Base-by-base conservation (phyloP, 2,888 invertebrate genomes). In the Autographa pulchrina region DNA sequence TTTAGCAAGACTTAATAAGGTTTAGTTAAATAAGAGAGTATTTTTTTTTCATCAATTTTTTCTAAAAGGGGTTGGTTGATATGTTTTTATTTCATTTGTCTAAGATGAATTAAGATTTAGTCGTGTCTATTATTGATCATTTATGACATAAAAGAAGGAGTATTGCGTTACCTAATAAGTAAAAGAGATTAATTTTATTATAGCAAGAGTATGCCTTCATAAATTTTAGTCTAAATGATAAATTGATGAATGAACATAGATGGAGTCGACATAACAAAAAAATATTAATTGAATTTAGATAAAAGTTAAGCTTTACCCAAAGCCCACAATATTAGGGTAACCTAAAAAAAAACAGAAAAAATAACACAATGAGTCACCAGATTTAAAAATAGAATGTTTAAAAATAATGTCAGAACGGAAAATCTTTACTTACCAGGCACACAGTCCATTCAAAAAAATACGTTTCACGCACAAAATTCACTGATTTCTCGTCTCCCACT, bases 371-470 rank as follows among this genome's bases (percentile, higher is more conserved):
- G 54, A 63, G 48, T 58, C 66, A 66, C 63, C 11, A 2, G 62
- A 41, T 82, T 81, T 76, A 86, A 85, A 89, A 87, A 88, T 87
- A 88, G 85, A 82, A 67, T 60, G 79, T 80, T 81, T 85, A 87
- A 86, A 90, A 86, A 79, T 84, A 81, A 82, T 84, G 85, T 72
- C 43, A 52, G 54, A 84, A 85, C 74, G 83, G 72, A 85, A 92
- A 93, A 92, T 93, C 91, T 86, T 91, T 92, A 92, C 93, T 91
- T 77, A 93, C 93, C 54, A 75, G 52, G 71, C 80, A 75, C 88
- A 88, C 86, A 74, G 75, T 81, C 32, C 58, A 43, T 58, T 25
- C 61, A 72, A 63, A 74, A 56, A 31, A 35, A n/a, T 56, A 68
- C 69, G 62, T 70, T 77, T 74, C 66, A 74, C 76, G 7, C 48